Conservation (phyloP, 2,888 invertebrate genomes). For the Aphodius granarius region DNA sequence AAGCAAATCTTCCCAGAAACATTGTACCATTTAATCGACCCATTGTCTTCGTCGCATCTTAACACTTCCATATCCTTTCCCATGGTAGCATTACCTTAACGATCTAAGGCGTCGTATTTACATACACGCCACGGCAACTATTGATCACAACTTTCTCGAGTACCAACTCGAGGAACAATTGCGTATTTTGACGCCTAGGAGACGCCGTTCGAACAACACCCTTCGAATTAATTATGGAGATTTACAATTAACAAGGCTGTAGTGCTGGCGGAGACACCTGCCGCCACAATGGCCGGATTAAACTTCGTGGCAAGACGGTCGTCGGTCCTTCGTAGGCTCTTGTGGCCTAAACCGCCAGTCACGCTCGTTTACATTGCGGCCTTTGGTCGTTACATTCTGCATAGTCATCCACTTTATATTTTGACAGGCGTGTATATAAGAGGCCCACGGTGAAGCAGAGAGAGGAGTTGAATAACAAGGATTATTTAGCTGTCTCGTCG, state of each 20-base stretch:
- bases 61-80: not conserved
- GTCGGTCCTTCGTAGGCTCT: not conserved
- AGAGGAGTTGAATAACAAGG: not conserved
- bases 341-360: conserved; percentile 18
- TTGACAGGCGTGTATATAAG: conserved; percentile 26
- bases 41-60: not conserved
- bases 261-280: conserved; percentile 3
- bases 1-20: not conserved
- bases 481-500: not conserved
- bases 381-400: conserved; percentile 28
- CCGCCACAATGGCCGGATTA: conserved; percentile 10
- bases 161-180: not conserved
- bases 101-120: not conserved
- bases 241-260: conserved; percentile 15
- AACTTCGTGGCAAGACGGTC: not conserved
- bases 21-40: not conserved
- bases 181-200: conserved; percentile 9
- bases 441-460: not conserved
- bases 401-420: conserved; percentile 35
- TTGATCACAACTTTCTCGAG: not conserved
- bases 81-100: not conserved
- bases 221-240: conserved; percentile 21
- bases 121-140: not conserved
- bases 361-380: conserved; percentile 30
- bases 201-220: not conserved